These are phyloP conservation scores for Calameuta pallipes DNA, from an alignment of 2,888 invertebrate species.

Conservation along the genomic window DNA sequence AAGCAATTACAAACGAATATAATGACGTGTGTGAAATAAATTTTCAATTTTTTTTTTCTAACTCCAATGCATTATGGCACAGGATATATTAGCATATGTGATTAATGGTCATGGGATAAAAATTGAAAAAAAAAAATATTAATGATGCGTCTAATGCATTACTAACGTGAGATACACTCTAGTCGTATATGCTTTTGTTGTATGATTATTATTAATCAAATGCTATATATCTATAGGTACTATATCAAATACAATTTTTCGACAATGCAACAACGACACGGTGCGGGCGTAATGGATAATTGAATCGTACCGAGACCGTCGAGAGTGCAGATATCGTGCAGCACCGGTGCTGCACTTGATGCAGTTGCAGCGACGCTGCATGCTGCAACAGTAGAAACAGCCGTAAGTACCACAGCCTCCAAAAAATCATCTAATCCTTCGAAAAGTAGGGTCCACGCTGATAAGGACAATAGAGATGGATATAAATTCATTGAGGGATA, in stretches of 20 bases:
- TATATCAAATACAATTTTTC: not conserved
- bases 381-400: constrained; percentile 57
- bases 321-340: constrained; percentile 59
- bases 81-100: not conserved
- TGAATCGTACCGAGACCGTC: constrained; percentile 57
- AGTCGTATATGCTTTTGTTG: not conserved
- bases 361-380: constrained; percentile 52
- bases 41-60: not conserved
- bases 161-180: not conserved
- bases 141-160: not conserved
- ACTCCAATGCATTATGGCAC: not conserved
- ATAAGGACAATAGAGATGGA: not conserved
- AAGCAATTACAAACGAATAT: not conserved
- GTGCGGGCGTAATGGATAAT: not conserved
- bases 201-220: not conserved
- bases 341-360: constrained; percentile 41
- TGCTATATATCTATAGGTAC: not conserved
- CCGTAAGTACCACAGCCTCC: constrained; percentile 4
- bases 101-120: not conserved
- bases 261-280: not conserved
- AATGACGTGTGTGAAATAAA: not conserved
- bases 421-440: not conserved
- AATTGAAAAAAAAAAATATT: not conserved
- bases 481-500: not conserved
- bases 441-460: not conserved